Evolutionary conservation across 1,140 invertebrate genomes (phyloP), one percentile per base, ranked within the genome.

Genomic region (Apis florea): DNA sequence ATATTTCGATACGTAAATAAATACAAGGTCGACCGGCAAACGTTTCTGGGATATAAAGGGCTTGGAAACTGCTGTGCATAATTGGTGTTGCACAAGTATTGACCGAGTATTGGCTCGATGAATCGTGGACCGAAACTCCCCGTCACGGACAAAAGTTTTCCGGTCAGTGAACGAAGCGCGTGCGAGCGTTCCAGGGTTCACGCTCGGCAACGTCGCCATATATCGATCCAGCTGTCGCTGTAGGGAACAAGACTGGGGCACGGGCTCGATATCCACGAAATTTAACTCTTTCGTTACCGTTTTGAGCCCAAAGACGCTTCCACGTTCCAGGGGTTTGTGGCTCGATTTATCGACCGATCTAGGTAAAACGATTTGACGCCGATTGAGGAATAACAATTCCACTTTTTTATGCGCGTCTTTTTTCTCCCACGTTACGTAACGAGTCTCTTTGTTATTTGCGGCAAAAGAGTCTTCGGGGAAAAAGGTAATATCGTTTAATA

Each of bases 1-100:
- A 89, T 90, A 89, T 91, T 92, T 91, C 83, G 87, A 90, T 90
- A 90, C 87, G 91, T 90, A 91, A 92, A 92, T 91, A 92, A 91
- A 92, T 91, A 87, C 91, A 92, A 92, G 91, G 91, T 90, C 88
- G 87, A 84, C 71, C 74, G 83, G 80, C 85, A 83, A 90, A 85
- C 85, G 83, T 90, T 91, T 88, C 86, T 88, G 83, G 79, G 78
- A 84, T 89, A 88, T 85, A 89, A 90, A 90, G 89, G 85, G 86
- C 82, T 86, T 80, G 79, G 83, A 85, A 87, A 76, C 82, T 82
- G 71, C 77, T 47, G 80, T 71, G 83, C 84, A 83, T 88, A 87
- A 88, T 88, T 86, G 84, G 61, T 51, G 49, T 58, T 24, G 83
- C 10, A 24, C n/a, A 89, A 82, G 19, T 83, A 89, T 86, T 83